These are phyloP conservation scores for Brachypteracias leptosomus DNA, from an alignment of 2,113 vertebrate species.

Conservation along the genomic window DNA sequence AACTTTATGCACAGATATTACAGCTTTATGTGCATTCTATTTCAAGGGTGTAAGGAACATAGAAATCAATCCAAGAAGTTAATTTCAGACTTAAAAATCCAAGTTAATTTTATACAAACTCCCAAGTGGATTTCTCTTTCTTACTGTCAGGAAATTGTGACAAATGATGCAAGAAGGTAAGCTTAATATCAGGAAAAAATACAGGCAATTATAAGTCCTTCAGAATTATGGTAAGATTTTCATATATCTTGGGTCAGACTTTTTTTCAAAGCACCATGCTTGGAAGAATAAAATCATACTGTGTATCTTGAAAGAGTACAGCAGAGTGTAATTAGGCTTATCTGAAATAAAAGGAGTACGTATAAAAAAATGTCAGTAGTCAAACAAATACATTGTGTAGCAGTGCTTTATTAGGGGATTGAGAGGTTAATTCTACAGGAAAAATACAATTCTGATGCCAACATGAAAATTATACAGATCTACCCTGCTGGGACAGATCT, in stretches of 20 bases:
- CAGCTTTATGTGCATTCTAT: background rate
- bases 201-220: background rate
- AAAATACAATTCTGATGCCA: background rate
- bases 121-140: background rate
- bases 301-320: background rate
- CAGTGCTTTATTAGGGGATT: background rate
- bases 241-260: background rate
- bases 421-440: background rate
- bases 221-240: background rate
- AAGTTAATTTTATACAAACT: background rate
- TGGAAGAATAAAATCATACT: background rate
- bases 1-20: background rate
- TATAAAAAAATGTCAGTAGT: background rate
- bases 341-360: background rate
- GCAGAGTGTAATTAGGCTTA: background rate
- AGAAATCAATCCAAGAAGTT: background rate
- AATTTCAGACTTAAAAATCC: background rate
- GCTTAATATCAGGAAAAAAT: background rate
- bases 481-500: background rate
- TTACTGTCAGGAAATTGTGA: background rate
- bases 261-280: background rate
- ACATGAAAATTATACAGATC: background rate
- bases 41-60: background rate
- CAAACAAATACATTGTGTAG: background rate
- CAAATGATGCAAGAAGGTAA: background rate